Evolutionary conservation across 2,113 vertebrate genomes (phyloP).

Genomic region (Coryphaenoides rupestris): DNA sequence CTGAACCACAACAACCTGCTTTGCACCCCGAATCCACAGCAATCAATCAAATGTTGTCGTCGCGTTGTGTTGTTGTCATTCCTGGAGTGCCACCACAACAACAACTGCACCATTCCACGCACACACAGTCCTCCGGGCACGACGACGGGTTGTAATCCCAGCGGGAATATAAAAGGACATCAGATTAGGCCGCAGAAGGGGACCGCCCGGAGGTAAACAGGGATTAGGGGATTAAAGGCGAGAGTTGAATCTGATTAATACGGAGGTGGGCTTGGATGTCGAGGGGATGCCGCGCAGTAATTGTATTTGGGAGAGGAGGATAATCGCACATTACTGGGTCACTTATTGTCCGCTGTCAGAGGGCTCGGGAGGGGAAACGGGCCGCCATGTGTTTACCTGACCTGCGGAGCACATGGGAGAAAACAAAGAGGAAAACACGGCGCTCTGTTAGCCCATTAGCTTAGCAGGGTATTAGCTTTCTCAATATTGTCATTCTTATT

Average conservation of each 20-base stretch:
- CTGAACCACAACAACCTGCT: no score
- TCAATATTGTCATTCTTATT: no score
- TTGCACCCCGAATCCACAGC: no score
- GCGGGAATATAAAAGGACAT: conserved; percentile 68
- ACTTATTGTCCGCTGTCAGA: conserved; percentile 56
- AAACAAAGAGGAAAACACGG: not conserved
- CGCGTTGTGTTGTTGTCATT: no score
- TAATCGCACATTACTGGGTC: conserved; percentile 57
- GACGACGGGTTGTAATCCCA: conserved; percentile 58
- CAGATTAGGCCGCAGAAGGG: conserved; percentile 65
- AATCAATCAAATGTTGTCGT: no score
- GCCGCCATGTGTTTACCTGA: conserved; percentile 63
- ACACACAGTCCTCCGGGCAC: conserved; percentile 39
- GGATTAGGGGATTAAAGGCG: conserved; percentile 65
- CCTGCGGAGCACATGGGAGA: conserved; percentile 35
- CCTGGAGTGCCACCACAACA: no score
- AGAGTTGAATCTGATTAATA: conserved; percentile 68
- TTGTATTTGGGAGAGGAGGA: conserved; percentile 54
- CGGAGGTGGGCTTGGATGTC: conserved; percentile 55
- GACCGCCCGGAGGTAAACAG: conserved; percentile 54
- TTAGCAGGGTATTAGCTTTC: no score
- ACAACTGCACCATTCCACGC: conserved; percentile 54
- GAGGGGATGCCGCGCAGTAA: conserved; percentile 56
- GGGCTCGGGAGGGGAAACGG: conserved; percentile 39
- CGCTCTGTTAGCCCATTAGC: no score